phyloP scores from a whole-genome alignment of 1,140 invertebrate species.

The Bombus ignitus region DNA sequence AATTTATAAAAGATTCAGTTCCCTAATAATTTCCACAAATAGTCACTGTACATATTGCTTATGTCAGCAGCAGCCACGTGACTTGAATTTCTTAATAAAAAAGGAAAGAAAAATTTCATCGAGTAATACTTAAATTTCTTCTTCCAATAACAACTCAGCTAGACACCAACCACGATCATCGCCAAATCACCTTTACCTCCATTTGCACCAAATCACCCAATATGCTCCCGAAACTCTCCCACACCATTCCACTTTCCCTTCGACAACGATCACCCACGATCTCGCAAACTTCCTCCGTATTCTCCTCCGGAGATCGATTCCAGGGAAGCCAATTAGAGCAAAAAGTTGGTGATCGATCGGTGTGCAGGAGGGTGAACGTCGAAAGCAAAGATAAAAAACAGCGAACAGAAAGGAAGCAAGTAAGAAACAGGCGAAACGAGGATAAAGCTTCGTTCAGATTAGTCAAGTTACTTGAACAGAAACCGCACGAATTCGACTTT shows the following conservation, averaged over 20 bases:
- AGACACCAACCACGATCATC: neutral
- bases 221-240: neutral
- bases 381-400: neutral
- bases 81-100: no score
- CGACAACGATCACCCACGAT: neutral
- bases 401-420: neutral
- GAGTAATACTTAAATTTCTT: no score
- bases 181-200: neutral
- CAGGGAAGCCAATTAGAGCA: constrained; percentile 45
- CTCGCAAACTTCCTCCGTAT: neutral
- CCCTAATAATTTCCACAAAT: no score
- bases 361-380: neutral
- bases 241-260: neutral
- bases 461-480: neutral
- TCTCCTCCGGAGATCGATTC: constrained; percentile 29
- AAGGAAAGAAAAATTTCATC: no score
- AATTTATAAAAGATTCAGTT: no score
- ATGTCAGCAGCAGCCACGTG: no score
- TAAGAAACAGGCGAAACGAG: neutral
- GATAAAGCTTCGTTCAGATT: neutral
- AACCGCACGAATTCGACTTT: neutral
- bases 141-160: neutral
- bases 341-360: constrained; percentile 45
- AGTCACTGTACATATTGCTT: neutral
- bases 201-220: neutral